Evolutionary conservation across 2,888 invertebrate genomes (phyloP).

Genomic region (Tuberolachnus salignus): DNA sequence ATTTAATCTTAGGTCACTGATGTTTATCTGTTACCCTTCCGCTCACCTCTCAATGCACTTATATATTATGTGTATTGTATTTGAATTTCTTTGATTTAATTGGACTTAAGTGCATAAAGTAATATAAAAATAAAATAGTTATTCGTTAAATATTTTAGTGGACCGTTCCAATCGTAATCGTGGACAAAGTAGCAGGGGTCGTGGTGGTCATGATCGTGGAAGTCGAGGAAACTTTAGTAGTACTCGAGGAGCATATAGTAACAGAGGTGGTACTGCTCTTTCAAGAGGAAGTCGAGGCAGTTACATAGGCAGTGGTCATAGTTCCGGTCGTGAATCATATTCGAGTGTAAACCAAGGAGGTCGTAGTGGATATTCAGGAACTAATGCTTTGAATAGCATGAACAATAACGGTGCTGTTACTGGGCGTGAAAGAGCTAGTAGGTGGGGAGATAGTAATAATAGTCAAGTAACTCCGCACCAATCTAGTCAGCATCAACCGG

Average conservation of each 20-base stretch:
- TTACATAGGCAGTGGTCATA: constrained; percentile 19
- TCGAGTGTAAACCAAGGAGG: constrained; percentile 46
- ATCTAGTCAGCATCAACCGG: constrained; percentile 48
- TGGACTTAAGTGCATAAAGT: no score
- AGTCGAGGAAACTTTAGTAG: constrained; percentile 28
- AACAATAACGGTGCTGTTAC: constrained; percentile 32
- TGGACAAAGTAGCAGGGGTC: constrained; percentile 41
- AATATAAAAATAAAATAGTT: no score
- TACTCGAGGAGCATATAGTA: constrained; percentile 14
- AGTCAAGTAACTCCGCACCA: constrained; percentile 39
- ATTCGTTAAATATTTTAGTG: constrained; percentile 28
- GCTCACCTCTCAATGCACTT: no score
- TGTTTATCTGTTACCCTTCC: no score
- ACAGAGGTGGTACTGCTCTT: not conserved
- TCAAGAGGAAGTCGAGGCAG: constrained; percentile 24
- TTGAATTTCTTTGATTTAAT: no score
- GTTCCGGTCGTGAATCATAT: constrained; percentile 34
- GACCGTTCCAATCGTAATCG: constrained; percentile 38
- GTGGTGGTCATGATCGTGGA: constrained; percentile 47
- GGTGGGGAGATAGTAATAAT: constrained; percentile 53
- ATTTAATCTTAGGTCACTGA: no score
- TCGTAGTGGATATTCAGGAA: constrained; percentile 44
- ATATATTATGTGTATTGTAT: no score
- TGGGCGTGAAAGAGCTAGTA: constrained; percentile 46
- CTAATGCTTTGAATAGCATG: constrained; percentile 7